Evolutionary conservation across 2,797 vertebrate genomes (phyloP), one percentile per base, ranked within the genome.

Genomic region (Chaetodon trifasciatus): DNA sequence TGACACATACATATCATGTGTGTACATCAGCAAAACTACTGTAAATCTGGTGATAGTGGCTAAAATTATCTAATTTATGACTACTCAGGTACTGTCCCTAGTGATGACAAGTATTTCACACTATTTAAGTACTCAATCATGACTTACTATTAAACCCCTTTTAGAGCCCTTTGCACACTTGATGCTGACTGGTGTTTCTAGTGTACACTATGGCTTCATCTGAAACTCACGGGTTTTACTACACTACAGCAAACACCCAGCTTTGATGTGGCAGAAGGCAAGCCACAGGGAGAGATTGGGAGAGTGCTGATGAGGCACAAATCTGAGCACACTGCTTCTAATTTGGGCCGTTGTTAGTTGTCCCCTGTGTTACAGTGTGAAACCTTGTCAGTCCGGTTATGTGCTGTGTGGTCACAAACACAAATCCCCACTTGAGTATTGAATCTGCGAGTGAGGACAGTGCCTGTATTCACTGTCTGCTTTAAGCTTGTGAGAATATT

Each of bases 251-350:
- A 67, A 75, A 79, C 74, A 13, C 44, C 40, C 53, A 61, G 79
- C 50, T 83, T 79, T 61, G 71, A 84, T 75, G 82, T 89, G 83
- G 90, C 93, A 94, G 93, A 92, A 94, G 94, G 94, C 71, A 68
- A 92, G 80, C 88, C 90, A 82, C 84, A 50, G 90, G 94, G 89
- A 91, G 88, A 75, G 65, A 81, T 76, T 80, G 86, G 86, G 76
- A 82, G 85, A 92, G 83, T 76, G 93, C 91, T 94, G 92, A 94
- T 82, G 76, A 90, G 63, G 91, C 92, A 87, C 79, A 87, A 85
- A 90, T 84, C 83, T 80, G 79, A 89, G 81, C 80, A 80, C 74
- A 80, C 66, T 77, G 88, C 70, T 91, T 94, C 91, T 93, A 94
- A 94, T 93, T 92, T 79, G 79, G 86, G 87, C 90, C 76, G 44